These are phyloP conservation scores for Marronus borbonicus DNA, from an alignment of 2,888 invertebrate species.

Conservation along the genomic window DNA sequence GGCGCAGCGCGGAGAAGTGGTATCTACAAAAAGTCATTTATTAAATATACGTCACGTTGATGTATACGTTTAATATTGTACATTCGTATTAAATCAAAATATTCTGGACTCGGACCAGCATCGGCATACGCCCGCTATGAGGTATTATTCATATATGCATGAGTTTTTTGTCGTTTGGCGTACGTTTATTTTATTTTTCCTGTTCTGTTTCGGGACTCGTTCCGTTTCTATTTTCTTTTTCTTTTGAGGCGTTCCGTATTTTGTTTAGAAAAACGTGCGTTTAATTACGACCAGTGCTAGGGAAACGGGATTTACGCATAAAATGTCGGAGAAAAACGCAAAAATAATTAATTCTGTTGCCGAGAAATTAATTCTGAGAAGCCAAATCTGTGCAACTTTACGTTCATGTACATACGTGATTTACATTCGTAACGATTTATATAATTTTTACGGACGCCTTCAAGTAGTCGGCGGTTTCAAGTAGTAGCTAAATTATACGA, in stretches of 20 bases:
- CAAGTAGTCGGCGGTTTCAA: too few relatives aligned
- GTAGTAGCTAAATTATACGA: too few relatives aligned
- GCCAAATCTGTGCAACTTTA: conserved; percentile 9
- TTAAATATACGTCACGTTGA: conserved; percentile 54
- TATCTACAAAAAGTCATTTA: conserved; percentile 55
- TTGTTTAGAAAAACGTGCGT: conserved; percentile 16
- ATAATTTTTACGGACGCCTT: too few relatives aligned
- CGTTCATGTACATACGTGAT: neutral
- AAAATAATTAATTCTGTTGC: conserved; percentile 31
- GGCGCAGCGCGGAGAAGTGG: conserved; percentile 2
- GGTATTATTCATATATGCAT: conserved; percentile 42
- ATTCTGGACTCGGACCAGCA: conserved; percentile 2
- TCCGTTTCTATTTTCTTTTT: conserved; percentile 29
- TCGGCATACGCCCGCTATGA: conserved; percentile 15
- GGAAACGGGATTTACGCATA: conserved; percentile 39
- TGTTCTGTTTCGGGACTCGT: conserved; percentile 16
- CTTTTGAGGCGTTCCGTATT: conserved; percentile 4
- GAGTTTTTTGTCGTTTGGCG: conserved; percentile 30
- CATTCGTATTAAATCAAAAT: conserved; percentile 39
- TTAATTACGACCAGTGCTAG: conserved; percentile 16
- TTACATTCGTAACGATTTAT: too few relatives aligned
- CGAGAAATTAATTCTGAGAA: too few relatives aligned
- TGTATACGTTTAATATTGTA: conserved; percentile 40
- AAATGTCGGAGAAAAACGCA: conserved; percentile 32
- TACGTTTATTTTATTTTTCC: conserved; percentile 28